Evolutionary conservation across 2,888 invertebrate genomes (phyloP).

Genomic region (Hydropsyche betteni): DNA sequence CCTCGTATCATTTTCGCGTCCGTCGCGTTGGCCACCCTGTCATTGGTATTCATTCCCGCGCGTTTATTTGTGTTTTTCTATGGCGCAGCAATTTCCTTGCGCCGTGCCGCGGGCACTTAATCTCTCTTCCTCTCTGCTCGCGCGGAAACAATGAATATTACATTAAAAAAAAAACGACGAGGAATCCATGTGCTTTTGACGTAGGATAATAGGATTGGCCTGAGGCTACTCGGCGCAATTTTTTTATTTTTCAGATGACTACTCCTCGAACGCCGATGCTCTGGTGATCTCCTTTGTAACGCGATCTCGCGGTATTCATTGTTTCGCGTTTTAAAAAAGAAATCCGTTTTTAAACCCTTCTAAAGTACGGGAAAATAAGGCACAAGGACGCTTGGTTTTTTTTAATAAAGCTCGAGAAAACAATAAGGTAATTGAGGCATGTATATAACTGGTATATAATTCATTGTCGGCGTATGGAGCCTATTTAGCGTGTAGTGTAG

Average conservation of each 20-base stretch:
- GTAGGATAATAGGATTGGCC: constrained; percentile 43
- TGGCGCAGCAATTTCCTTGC: constrained; percentile 40
- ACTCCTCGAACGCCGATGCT: constrained; percentile 28
- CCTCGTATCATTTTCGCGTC: not conserved
- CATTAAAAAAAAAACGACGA: constrained; percentile 34
- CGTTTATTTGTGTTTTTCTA: constrained; percentile 39
- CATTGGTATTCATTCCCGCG: constrained; percentile 38
- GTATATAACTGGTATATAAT: too few species aligned
- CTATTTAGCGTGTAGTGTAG: too few species aligned
- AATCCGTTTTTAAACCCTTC: not conserved
- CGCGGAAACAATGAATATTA: constrained; percentile 41
- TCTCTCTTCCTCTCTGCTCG: constrained; percentile 38
- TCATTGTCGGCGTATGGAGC: too few species aligned
- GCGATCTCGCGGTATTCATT: constrained; percentile 6
- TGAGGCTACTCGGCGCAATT: constrained; percentile 21
- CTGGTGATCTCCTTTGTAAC: constrained; percentile 20
- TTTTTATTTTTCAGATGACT: constrained; percentile 30
- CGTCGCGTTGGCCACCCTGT: constrained; percentile 18
- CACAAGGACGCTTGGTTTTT: too few species aligned
- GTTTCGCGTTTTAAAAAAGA: constrained; percentile 3
- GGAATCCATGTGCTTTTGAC: constrained; percentile 42
- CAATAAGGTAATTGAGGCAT: too few species aligned
- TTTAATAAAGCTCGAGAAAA: too few species aligned
- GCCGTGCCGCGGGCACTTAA: constrained; percentile 38
- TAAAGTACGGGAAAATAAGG: too few species aligned